These are phyloP conservation scores for Anoplolepis gracilipes DNA, from an alignment of 1,140 invertebrate species.

Conservation along the genomic window DNA sequence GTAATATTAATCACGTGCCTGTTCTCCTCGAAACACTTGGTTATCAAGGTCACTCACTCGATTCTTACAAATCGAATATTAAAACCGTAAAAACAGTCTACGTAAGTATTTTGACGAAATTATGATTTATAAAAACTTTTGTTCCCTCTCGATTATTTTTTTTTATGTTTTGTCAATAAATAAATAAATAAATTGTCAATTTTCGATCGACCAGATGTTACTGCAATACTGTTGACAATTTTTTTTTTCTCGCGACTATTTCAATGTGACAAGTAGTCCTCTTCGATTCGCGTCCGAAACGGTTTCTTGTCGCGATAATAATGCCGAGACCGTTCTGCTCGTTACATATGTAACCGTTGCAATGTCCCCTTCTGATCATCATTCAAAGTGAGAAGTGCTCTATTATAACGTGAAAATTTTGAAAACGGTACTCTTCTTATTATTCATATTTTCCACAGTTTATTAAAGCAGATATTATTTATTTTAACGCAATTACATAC, in stretches of 20 bases:
- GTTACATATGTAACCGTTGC: slow-evolving; percentile 7
- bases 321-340: slow-evolving; percentile 47
- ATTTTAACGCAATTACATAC: not conserved
- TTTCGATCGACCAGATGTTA: not conserved
- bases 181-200: no score
- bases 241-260: not conserved
- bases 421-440: not conserved
- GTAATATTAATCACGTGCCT: slow-evolving; percentile 37
- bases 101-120: not conserved
- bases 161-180: not conserved
- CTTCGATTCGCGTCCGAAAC: slow-evolving; percentile 25
- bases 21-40: slow-evolving; percentile 55
- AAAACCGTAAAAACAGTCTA: slow-evolving; percentile 48
- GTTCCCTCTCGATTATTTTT: not conserved
- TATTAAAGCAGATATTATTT: not conserved
- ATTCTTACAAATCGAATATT: slow-evolving; percentile 73
- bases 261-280: not conserved
- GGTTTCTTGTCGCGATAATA: slow-evolving; percentile 44
- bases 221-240: not conserved
- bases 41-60: slow-evolving; percentile 82
- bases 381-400: slow-evolving; percentile 19
- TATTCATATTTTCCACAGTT: not conserved
- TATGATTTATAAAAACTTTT: not conserved
- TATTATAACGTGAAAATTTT: not conserved
- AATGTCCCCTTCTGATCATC: not conserved